Percentiles rank a stretch among this genome's conserved stretches.
These are phyloP conservation scores for Trypoxylus dichotomus DNA, from an alignment of 1,140 invertebrate genomes.

Conservation along the genomic window DNA sequence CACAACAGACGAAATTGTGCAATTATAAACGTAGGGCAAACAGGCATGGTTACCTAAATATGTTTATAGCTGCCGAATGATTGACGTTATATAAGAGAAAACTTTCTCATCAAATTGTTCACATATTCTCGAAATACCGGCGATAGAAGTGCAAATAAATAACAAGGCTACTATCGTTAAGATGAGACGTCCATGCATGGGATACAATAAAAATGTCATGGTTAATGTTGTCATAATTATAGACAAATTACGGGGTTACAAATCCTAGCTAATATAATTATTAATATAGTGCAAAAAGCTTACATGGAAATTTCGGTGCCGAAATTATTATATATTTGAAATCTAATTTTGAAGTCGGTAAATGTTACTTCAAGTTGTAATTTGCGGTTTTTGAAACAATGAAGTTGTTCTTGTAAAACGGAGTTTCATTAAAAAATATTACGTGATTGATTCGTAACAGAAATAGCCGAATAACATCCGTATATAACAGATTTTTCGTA, in stretches of 20 bases:
- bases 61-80: neutral
- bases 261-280: constrained; percentile 9
- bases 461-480: too few relatives aligned
- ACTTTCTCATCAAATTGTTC: constrained; percentile 9
- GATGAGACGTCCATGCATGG: neutral
- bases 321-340: neutral
- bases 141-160: constrained; percentile 16
- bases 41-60: neutral
- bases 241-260: neutral
- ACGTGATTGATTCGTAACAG: too few relatives aligned
- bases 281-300: neutral
- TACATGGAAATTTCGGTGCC: neutral
- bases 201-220: constrained; percentile 11
- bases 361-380: too few relatives aligned
- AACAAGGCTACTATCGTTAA: constrained; percentile 1
- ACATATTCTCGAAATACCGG: constrained; percentile 4
- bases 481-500: too few relatives aligned
- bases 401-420: too few relatives aligned
- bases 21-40: neutral
- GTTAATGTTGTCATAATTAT: constrained; percentile 11
- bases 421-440: too few relatives aligned
- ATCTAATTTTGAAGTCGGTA: too few relatives aligned
- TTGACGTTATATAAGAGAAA: constrained; percentile 9
- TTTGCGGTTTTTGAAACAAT: too few relatives aligned
- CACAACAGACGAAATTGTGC: neutral